A percentile compares a stretch with the other conserved stretches of the same genome.
Evolutionary conservation across 2,113 vertebrate species (phyloP).

Genomic region (Pogonocichla stellata): DNA sequence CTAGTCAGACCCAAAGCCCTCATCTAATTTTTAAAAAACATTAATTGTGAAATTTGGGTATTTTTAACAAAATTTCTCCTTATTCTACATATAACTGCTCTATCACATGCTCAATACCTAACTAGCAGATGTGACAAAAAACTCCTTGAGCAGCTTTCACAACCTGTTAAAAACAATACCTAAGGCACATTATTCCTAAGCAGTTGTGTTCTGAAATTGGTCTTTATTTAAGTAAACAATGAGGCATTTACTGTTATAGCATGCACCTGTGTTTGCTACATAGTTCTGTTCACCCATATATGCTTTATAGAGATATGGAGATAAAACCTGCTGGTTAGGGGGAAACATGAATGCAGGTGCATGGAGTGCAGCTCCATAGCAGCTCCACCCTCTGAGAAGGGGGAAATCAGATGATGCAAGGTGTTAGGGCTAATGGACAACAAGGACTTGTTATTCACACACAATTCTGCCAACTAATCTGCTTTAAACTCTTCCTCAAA

Average conservation of each 20-base stretch:
- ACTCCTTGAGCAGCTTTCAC: neutral
- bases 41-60: neutral
- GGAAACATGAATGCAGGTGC: neutral
- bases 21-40: neutral
- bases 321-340: neutral
- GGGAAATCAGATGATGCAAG: neutral
- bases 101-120: neutral
- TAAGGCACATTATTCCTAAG: neutral
- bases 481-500: neutral
- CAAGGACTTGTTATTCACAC: neutral
- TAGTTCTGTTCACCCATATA: neutral
- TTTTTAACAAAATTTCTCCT: neutral
- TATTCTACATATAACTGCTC: neutral
- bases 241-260: neutral
- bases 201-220: neutral
- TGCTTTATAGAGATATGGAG: neutral
- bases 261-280: neutral
- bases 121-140: neutral
- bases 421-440: neutral
- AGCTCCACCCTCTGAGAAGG: neutral
- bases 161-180: neutral
- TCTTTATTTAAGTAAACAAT: conserved; percentile 26
- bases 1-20: neutral
- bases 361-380: accelerated
- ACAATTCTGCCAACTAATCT: neutral